Percentiles rank a stretch among this genome's conserved stretches.
phyloP scores from a whole-genome alignment of 2,113 vertebrate genomes.

The Numida meleagris region DNA sequence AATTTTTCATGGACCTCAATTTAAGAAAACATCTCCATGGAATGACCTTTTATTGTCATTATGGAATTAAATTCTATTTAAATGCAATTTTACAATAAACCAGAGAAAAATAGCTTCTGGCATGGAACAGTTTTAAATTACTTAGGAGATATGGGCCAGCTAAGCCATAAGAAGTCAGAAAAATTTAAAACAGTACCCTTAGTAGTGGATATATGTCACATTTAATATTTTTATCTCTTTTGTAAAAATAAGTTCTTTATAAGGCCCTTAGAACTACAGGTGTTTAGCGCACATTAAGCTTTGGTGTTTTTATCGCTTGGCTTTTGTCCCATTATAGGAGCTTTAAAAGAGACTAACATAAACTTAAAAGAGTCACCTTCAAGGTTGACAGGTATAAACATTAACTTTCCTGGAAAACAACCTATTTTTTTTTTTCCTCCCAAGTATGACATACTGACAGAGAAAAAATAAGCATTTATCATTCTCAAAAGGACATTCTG shows the following conservation, averaged over 20 bases:
- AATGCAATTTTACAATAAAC: not conserved
- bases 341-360: not conserved
- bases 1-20: accelerated
- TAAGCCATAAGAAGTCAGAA: not conserved
- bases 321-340: not conserved
- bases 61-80: not conserved
- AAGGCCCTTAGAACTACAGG: not conserved
- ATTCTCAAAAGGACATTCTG: not conserved
- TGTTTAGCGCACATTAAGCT: not conserved
- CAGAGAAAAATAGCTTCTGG: not conserved
- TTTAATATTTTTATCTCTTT: not conserved
- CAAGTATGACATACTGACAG: not conserved
- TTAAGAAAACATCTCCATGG: not conserved
- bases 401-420: not conserved
- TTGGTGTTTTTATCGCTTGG: not conserved
- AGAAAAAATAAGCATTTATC: not conserved
- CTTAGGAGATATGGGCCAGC: not conserved
- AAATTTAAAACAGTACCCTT: not conserved
- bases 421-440: not conserved
- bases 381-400: not conserved
- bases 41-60: not conserved
- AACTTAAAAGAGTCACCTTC: constrained; percentile 8
- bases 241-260: not conserved
- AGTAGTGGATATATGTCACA: not conserved
- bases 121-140: not conserved